A percentile compares a stretch with the other conserved stretches of the same genome.
phyloP scores from a whole-genome alignment of 2,888 invertebrate species.

The Patella ulyssiponensis region DNA sequence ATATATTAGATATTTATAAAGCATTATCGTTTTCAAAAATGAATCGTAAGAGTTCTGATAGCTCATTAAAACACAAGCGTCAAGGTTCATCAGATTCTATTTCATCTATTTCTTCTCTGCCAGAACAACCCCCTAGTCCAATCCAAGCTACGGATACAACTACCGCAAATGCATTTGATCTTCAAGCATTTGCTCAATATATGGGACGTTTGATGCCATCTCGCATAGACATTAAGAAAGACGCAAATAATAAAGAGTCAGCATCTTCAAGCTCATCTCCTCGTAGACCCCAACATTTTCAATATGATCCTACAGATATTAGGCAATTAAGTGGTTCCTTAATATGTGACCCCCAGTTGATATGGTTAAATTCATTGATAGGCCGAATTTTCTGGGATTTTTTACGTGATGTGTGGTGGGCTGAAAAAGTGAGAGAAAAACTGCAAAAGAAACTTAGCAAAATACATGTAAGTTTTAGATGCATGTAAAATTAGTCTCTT shows the following conservation, averaged over 20 bases:
- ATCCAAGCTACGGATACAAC: constrained; percentile 23
- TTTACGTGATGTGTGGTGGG: constrained; percentile 81
- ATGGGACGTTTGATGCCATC: constrained; percentile 67
- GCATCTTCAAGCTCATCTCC: constrained; percentile 41
- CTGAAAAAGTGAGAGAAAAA: constrained; percentile 81
- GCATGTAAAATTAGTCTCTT: too few relatives aligned
- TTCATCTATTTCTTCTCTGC: constrained; percentile 36
- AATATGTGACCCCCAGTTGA: constrained; percentile 63
- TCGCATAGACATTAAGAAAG: constrained; percentile 29
- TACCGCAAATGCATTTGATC: constrained; percentile 29
- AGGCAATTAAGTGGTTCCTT: constrained; percentile 40
- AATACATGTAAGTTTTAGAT: constrained; percentile 79
- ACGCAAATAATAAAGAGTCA: constrained; percentile 9
- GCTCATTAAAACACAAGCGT: constrained; percentile 42
- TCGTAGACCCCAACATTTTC: constrained; percentile 6
- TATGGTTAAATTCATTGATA: constrained; percentile 81
- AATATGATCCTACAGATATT: constrained; percentile 11
- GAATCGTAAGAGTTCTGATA: constrained; percentile 25
- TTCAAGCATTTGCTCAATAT: constrained; percentile 60
- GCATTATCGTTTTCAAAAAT: constrained; percentile 36
- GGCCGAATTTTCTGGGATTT: constrained; percentile 88
- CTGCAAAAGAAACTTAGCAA: constrained; percentile 89
- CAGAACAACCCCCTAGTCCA: constrained; percentile 24
- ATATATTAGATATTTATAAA: constrained; percentile 50
- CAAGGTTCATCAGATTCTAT: constrained; percentile 58